These are phyloP conservation scores for Cyclura pinguis DNA, from an alignment of 2,797 vertebrate species.

Conservation along the genomic window DNA sequence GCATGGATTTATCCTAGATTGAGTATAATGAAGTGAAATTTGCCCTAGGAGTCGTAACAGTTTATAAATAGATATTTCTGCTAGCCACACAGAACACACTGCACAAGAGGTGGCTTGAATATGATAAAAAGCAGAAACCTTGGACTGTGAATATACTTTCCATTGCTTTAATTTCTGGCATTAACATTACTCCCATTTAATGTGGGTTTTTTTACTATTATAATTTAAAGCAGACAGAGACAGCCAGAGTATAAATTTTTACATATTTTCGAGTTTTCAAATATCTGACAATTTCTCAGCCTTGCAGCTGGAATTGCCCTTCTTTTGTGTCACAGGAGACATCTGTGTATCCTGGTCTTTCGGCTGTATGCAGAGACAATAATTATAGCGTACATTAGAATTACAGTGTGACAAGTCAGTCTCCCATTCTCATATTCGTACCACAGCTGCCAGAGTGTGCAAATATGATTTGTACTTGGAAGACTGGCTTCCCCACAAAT, in stretches of 20 bases:
- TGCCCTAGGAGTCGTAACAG: conserved; percentile 20
- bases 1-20: not conserved
- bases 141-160: conserved; percentile 63
- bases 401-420: conserved; percentile 50
- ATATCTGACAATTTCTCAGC: conserved; percentile 21
- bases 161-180: conserved; percentile 63
- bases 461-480: conserved; percentile 54
- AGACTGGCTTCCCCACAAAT: conserved; percentile 24
- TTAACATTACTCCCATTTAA: conserved; percentile 46
- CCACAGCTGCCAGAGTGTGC: conserved; percentile 64
- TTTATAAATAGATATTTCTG: conserved; percentile 67
- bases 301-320: conserved; percentile 39
- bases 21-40: conserved; percentile 12
- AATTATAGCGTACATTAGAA: conserved; percentile 43
- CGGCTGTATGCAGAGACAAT: conserved; percentile 36
- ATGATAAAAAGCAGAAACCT: conserved; percentile 50
- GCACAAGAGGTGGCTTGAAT: conserved; percentile 50
- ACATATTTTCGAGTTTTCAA: not conserved
- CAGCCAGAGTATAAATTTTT: not conserved
- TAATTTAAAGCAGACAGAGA: conserved; percentile 57
- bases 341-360: conserved; percentile 18
- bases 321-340: conserved; percentile 29
- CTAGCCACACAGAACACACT: not conserved
- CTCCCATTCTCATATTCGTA: conserved; percentile 46
- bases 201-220: conserved; percentile 25